Conservation (phyloP, 2,797 vertebrate genomes). For the Alfaro cultratus region DNA sequence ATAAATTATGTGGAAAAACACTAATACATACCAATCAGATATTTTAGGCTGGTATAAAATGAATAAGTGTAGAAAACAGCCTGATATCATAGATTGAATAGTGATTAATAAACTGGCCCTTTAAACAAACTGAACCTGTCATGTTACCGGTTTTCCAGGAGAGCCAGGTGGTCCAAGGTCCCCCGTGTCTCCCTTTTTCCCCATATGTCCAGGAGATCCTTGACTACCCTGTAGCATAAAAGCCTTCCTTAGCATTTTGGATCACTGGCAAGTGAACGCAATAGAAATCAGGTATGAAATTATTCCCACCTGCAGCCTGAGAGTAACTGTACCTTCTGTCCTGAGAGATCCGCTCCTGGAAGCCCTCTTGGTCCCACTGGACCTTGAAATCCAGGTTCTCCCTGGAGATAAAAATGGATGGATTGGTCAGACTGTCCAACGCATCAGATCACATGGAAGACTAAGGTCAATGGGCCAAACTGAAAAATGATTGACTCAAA, state of each 20-base stretch:
- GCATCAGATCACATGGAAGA: background rate
- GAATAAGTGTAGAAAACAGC: background rate
- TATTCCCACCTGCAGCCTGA: background rate
- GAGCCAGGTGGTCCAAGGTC: conserved; percentile 82
- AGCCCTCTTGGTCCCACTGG: conserved; percentile 83
- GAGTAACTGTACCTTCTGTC: conserved; percentile 83
- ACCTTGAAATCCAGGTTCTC: conserved; percentile 87
- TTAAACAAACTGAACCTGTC: background rate
- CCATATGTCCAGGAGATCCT: conserved; percentile 80
- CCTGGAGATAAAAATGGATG: conserved; percentile 67
- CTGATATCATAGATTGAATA: background rate
- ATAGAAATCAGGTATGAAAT: background rate
- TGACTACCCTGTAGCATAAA: conserved; percentile 78
- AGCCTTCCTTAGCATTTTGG: background rate
- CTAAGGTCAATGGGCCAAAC: background rate
- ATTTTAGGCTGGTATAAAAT: background rate
- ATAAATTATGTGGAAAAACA: background rate
- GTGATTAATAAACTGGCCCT: background rate
- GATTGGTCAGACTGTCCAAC: background rate
- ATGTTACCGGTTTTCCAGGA: conserved; percentile 80
- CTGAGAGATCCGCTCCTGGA: conserved; percentile 84
- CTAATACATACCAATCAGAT: background rate
- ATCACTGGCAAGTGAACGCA: background rate
- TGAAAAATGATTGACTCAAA: background rate
- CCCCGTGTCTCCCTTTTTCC: conserved; percentile 86